phyloP scores from a whole-genome alignment of 2,797 vertebrate genomes.

The Ammospiza maritima region DNA sequence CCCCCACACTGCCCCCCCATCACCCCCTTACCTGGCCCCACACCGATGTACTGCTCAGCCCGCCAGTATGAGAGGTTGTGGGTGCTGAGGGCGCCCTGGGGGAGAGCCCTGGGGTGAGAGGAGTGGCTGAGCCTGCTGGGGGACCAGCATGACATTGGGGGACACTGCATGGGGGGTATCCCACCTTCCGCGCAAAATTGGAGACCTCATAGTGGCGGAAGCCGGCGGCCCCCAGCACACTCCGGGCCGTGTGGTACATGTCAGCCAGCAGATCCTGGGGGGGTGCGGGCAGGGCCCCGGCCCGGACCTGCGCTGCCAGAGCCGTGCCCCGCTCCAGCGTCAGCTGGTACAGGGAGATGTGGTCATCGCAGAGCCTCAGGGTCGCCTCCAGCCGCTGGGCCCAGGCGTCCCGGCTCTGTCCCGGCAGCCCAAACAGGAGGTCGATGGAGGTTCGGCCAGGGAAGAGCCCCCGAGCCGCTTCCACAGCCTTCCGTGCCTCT shows the following conservation, averaged over 20 bases:
- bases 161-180: background rate
- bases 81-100: conserved; percentile 85
- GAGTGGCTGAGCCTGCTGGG: too few relatives aligned
- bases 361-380: conserved; percentile 78
- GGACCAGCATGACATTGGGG: background rate
- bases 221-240: conserved; percentile 73
- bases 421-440: conserved; percentile 89
- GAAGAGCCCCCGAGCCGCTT: conserved; percentile 81
- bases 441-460: conserved; percentile 88
- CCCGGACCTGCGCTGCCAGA: conserved; percentile 83
- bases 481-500: conserved; percentile 80
- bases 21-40: conserved; percentile 87
- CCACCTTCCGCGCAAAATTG: conserved; percentile 90
- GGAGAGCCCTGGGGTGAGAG: background rate
- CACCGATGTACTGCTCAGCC: conserved; percentile 87
- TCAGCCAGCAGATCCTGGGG: conserved; percentile 80
- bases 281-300: conserved; percentile 71
- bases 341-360: conserved; percentile 92
- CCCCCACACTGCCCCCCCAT: fast-evolving
- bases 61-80: conserved; percentile 94
- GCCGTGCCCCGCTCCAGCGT: conserved; percentile 89
- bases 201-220: conserved; percentile 96
- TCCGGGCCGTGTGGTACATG: conserved; percentile 85
- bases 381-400: conserved; percentile 76
- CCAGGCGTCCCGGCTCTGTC: conserved; percentile 83